Evolutionary conservation across 2,888 invertebrate species (phyloP), one percentile per base, ranked within the genome.

Genomic region (Atrina japonica): DNA sequence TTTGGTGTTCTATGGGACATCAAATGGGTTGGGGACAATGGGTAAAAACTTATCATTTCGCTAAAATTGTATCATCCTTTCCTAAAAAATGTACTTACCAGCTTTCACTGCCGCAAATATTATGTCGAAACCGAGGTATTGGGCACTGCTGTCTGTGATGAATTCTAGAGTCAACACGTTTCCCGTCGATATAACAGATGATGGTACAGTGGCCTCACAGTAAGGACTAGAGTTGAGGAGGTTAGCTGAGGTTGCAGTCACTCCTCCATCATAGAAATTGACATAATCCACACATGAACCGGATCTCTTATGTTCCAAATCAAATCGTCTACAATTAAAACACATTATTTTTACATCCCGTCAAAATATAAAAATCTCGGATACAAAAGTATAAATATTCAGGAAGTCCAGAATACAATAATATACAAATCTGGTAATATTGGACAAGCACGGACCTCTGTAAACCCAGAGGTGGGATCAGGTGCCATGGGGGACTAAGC

Each of bases 211-310:
- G 6, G 25, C 18, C 18, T 63, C 66, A 52, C 71, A 72, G 18
- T 64, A 59, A 14, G 63, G 67, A n/a, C 58, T 43, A 2, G 63
- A 7, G 45, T 72, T 72, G 5, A 67, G 27, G 7, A 41, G 29
- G 47, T 25, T 27, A 18, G 47, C 52, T 9, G 63, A 27, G 2
- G 61, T 56, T 1, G 43, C 35, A 7, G 23, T 49, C 11, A 40
- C 30, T 6, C 30, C 21, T 21, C 71, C 71, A n/a, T 64, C 71
- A 40, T 72, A 67, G 35, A 72, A 66, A 35, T 72, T 72, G 11
- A 67, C 50, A 45, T 59, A 67, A 35, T 72, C 71, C 14, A 64
- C 43, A 45, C 71, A 72, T 18, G 52, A 23, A 1, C 66, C 43
- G 1, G 50, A n/a, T 43, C 63, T 18, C 25, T 56, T 29, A 11